Base-by-base conservation (phyloP, 2,797 vertebrate genomes). In the Characodon lateralis region DNA sequence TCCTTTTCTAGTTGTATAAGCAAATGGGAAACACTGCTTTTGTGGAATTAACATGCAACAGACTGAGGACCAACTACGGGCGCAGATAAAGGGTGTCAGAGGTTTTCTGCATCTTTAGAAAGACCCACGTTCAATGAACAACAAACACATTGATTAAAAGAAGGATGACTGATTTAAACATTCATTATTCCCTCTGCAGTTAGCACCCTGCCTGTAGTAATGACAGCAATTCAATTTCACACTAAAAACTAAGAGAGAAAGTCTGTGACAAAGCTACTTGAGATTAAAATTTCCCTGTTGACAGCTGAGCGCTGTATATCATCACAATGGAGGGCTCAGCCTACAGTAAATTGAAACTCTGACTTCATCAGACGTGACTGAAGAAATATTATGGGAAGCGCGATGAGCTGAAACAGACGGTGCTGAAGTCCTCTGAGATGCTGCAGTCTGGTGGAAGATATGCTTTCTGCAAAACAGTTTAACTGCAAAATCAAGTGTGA, bases 241-340 rank as follows among this genome's bases (percentile, higher is more conserved):
- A 66, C 43, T 70, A 71, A 81, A 81, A 71, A 51, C 74, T 65
- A 20, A 59, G 26, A 22, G 51, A 76, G 56, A 78, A 43, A 76
- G 43, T 74, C 63, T 77, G 9, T 59, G 66, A 87, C 43, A 73
- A 70, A 75, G 74, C 73, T 70, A 13, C 4, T 9, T 74, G n/a
- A 81, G 65, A 84, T 84, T 74, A 56, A 79, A 73, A 73, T 78
- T n/a, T 78, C 26, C 16, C 16, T 65, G 73, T 78, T 77, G 86
- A 83, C 79, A 83, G 77, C 79, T 77, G 63, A 77, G 72, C 50
- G 48, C 71, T 78, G 69, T 69, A 80, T 85, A 82, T 85, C 70
- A 82, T 83, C 77, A 77, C 73, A 73, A 43, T 22, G 24, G 58
- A 13, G 26, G 71, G 78, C 43, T 80, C 35, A 58, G 69, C 2